Evolutionary conservation across 2,797 vertebrate species (phyloP).

Genomic region (Trichosurus vulpecula): DNA sequence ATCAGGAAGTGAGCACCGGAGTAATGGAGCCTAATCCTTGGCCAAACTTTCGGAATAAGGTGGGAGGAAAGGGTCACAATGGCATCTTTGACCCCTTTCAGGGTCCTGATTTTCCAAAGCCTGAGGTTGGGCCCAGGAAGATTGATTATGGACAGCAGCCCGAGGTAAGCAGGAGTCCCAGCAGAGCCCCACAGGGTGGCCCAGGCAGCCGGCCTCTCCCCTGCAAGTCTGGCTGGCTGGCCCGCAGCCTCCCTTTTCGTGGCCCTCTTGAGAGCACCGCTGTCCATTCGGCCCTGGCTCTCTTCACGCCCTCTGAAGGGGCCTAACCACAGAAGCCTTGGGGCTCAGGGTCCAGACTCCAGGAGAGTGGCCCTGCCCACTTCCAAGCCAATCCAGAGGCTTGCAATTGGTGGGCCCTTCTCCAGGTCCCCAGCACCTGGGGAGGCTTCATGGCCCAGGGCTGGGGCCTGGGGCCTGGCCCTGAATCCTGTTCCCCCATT

Average conservation of each 20-base stretch:
- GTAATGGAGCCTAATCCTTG: conserved; percentile 55
- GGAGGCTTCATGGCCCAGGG: not conserved
- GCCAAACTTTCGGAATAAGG: conserved; percentile 57
- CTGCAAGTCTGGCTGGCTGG: not conserved
- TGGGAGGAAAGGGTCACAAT: conserved; percentile 57
- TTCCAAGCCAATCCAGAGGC: not conserved
- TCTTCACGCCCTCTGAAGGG: not conserved
- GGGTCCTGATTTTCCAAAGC: conserved; percentile 5
- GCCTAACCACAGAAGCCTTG: too few relatives aligned
- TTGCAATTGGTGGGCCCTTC: too few relatives aligned
- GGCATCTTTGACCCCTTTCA: conserved; percentile 47
- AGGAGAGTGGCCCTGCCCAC: too few relatives aligned
- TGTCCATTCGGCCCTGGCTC: fast-evolving
- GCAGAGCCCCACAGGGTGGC: not conserved
- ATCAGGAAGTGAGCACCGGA: not conserved
- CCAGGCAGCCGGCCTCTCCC: too few relatives aligned
- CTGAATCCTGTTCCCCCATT: too few relatives aligned
- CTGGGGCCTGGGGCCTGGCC: not conserved
- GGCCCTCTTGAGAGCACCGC: not conserved
- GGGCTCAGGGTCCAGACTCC: not conserved
- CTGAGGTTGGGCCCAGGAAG: not conserved
- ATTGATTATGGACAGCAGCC: not conserved
- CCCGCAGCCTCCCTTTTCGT: not conserved
- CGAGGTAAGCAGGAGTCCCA: too few relatives aligned
- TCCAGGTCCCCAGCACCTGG: too few relatives aligned